Evolutionary conservation across 2,113 vertebrate genomes (phyloP).

Genomic region (Caranx ignobilis): DNA sequence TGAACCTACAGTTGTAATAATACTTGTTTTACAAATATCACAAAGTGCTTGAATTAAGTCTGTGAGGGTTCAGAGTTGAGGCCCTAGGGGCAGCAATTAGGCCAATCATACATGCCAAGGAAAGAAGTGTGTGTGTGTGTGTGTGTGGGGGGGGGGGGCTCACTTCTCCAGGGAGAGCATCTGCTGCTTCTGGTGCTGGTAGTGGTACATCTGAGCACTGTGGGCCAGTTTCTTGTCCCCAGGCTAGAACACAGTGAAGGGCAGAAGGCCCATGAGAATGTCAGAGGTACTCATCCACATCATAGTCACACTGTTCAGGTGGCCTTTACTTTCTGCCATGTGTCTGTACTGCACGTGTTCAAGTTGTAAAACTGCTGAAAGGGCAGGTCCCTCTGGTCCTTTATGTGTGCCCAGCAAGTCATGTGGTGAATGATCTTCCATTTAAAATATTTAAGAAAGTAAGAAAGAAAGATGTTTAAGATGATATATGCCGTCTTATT

Average conservation of each 20-base stretch:
- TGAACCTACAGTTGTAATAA: no score
- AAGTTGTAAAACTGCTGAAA: neutral
- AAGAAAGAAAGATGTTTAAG: neutral
- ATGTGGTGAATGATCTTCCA: neutral
- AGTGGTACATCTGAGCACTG: conserved; percentile 96
- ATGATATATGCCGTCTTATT: neutral
- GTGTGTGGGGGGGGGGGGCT: conserved; percentile 63
- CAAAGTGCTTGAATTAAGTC: no score
- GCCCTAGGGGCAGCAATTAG: no score
- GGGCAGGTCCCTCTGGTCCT: neutral
- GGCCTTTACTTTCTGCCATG: neutral
- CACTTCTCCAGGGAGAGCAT: conserved; percentile 95
- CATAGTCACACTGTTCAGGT: neutral
- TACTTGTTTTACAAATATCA: no score
- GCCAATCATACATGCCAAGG: neutral
- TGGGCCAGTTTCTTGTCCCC: conserved; percentile 93
- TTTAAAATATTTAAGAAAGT: neutral
- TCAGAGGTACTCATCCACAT: neutral
- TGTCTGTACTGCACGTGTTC: conserved; percentile 6
- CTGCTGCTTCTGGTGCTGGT: conserved; percentile 97
- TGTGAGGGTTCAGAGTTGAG: no score
- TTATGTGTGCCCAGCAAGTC: neutral
- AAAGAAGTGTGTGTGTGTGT: neutral
- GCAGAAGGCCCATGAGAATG: conserved; percentile 1
- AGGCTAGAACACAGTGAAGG: conserved; percentile 75